A percentile compares a stretch with the other conserved stretches of the same genome.
These are phyloP conservation scores for Sebastes itinus DNA, from an alignment of 2,797 vertebrate genomes.

Conservation along the genomic window DNA sequence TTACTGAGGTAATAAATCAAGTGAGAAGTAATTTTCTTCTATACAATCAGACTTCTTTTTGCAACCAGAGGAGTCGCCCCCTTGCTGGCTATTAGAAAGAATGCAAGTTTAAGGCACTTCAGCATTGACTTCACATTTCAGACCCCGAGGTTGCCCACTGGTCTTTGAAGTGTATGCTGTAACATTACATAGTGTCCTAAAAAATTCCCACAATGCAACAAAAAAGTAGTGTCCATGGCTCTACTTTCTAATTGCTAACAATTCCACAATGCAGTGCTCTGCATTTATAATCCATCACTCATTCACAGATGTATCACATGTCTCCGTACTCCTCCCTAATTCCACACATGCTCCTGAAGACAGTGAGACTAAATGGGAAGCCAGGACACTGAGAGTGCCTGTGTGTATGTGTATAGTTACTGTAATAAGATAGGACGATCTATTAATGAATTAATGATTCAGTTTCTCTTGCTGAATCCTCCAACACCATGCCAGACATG, in stretches of 20 bases:
- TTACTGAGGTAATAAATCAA: too few species aligned
- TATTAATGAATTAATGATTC: slow-evolving; percentile 83
- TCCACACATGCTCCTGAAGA: slow-evolving; percentile 69
- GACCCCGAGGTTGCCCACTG: too few species aligned
- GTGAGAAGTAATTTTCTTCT: too few species aligned
- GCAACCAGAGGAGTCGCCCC: too few species aligned
- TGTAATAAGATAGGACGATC: slow-evolving; percentile 78
- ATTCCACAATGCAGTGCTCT: not conserved
- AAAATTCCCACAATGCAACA: not conserved
- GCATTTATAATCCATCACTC: not conserved
- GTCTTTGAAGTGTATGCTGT: not conserved
- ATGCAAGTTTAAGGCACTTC: too few species aligned
- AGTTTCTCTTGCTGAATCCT: slow-evolving; percentile 39
- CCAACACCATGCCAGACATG: slow-evolving; percentile 56
- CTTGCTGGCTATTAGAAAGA: too few species aligned
- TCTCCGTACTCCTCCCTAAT: slow-evolving; percentile 51
- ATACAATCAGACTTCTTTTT: too few species aligned
- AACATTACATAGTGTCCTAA: not conserved
- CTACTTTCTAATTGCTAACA: not conserved
- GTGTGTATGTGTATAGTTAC: slow-evolving; percentile 36
- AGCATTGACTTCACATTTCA: too few species aligned
- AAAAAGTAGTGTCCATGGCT: not conserved
- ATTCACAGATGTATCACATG: slow-evolving; percentile 16
- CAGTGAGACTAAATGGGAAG: slow-evolving; percentile 44
- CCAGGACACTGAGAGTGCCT: slow-evolving; percentile 27